Conservation (phyloP, 2,113 vertebrate genomes). For the Epinephelus moara region DNA sequence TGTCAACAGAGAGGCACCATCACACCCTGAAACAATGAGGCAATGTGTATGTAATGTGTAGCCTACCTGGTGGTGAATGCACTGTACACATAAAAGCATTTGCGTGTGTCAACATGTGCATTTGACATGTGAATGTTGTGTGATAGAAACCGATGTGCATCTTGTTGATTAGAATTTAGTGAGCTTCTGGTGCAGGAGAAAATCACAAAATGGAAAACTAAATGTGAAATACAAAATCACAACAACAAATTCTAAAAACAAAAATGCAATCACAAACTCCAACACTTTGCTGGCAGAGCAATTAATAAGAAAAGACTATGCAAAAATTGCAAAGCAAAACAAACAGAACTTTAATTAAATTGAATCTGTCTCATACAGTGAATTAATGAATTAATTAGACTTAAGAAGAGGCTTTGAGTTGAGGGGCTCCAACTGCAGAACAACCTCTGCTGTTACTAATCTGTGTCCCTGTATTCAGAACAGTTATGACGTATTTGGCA, state of each 20-base stretch:
- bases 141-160: background rate
- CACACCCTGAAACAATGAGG: background rate
- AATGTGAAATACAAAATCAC: conserved; percentile 2
- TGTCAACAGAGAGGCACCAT: conserved; percentile 8
- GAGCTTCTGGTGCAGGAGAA: background rate
- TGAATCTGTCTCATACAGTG: conserved; percentile 38
- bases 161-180: background rate
- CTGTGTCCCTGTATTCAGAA: background rate
- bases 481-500: background rate
- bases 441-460: background rate
- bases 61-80: background rate
- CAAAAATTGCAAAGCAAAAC: conserved; percentile 40
- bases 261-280: conserved; percentile 39
- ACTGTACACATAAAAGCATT: background rate
- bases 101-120: background rate
- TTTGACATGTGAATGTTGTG: background rate
- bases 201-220: conserved; percentile 9
- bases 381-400: conserved; percentile 25
- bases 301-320: conserved; percentile 34
- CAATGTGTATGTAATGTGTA: background rate
- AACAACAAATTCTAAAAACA: background rate
- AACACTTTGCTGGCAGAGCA: conserved; percentile 30
- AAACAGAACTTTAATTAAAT: conserved; percentile 41
- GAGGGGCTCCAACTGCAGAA: background rate
- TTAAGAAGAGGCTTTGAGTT: conserved; percentile 3